Conservation (phyloP, 1,140 invertebrate genomes). For the Drosophila bocqueti region DNA sequence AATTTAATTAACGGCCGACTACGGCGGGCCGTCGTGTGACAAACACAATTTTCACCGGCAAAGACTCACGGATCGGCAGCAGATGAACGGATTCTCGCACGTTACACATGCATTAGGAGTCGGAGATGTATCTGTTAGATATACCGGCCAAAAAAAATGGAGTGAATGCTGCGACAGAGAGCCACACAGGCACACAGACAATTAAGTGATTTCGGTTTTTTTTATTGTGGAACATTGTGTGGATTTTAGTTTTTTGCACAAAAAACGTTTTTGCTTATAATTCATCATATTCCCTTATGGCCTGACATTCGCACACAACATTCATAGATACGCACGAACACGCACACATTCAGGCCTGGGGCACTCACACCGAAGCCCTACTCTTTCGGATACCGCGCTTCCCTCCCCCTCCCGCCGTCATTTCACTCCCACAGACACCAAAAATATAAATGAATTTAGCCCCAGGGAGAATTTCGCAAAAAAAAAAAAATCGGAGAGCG, state of each 20-base stretch:
- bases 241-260: conserved; percentile 47
- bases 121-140: conserved; percentile 70
- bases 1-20: conserved; percentile 60
- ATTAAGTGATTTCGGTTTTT: conserved; percentile 74
- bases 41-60: conserved; percentile 36
- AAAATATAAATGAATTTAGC: conserved; percentile 76
- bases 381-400: conserved; percentile 24
- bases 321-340: conserved; percentile 58
- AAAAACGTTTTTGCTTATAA: conserved; percentile 60
- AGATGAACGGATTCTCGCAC: conserved; percentile 42
- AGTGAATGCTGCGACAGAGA: conserved; percentile 21
- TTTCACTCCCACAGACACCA: conserved; percentile 32
- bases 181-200: conserved; percentile 39
- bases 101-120: conserved; percentile 68
- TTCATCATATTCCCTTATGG: conserved; percentile 76
- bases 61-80: conserved; percentile 32
- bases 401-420: neutral
- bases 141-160: conserved; percentile 31
- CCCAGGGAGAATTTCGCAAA: conserved; percentile 76
- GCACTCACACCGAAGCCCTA: conserved; percentile 18
- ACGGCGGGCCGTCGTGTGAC: conserved; percentile 32
- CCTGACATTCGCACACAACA: conserved; percentile 75
- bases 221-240: conserved; percentile 68
- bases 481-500: conserved; percentile 44
- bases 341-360: conserved; percentile 34